phyloP scores from a whole-genome alignment of 2,888 invertebrate genomes.

The Eutolmus rufibarbis region DNA sequence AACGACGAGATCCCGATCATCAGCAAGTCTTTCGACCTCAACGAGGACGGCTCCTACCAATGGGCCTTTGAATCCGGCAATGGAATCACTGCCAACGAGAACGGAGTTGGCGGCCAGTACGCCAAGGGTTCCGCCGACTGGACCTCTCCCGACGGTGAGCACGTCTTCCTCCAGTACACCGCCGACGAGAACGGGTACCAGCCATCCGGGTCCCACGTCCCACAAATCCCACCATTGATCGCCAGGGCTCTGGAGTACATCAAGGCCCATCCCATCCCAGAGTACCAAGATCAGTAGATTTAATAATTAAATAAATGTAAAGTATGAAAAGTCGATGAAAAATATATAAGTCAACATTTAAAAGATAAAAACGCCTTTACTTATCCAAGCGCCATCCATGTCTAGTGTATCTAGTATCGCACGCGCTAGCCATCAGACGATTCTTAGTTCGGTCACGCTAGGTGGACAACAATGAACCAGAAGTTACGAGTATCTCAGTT shows the following conservation, averaged over 20 bases:
- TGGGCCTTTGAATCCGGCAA: slow-evolving; percentile 37
- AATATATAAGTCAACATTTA: background rate
- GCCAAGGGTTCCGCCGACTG: slow-evolving; percentile 37
- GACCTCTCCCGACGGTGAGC: slow-evolving; percentile 40
- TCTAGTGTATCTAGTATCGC: background rate
- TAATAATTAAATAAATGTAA: background rate
- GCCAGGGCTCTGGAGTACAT: slow-evolving; percentile 27
- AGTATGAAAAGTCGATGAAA: background rate
- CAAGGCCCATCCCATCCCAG: slow-evolving; percentile 17
- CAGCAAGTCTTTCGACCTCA: background rate
- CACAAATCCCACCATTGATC: slow-evolving; percentile 31
- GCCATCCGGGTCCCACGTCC: slow-evolving; percentile 37
- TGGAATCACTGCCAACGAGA: slow-evolving; percentile 36
- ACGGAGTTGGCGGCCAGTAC: slow-evolving; percentile 32
- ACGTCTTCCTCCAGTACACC: slow-evolving; percentile 33
- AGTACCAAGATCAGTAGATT: slow-evolving; percentile 6
- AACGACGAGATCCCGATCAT: slow-evolving; percentile 21
- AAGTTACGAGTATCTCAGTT: background rate
- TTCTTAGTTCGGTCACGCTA: background rate
- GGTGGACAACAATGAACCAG: background rate
- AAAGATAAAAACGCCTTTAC: background rate
- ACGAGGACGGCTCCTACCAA: slow-evolving; percentile 35
- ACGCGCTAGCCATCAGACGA: background rate
- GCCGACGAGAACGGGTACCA: slow-evolving; percentile 44
- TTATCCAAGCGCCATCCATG: background rate